Percentiles rank a stretch among this genome's conserved stretches.
Conservation (phyloP, 2,113 vertebrate species). For the Nothobranchius kuhntae region DNA sequence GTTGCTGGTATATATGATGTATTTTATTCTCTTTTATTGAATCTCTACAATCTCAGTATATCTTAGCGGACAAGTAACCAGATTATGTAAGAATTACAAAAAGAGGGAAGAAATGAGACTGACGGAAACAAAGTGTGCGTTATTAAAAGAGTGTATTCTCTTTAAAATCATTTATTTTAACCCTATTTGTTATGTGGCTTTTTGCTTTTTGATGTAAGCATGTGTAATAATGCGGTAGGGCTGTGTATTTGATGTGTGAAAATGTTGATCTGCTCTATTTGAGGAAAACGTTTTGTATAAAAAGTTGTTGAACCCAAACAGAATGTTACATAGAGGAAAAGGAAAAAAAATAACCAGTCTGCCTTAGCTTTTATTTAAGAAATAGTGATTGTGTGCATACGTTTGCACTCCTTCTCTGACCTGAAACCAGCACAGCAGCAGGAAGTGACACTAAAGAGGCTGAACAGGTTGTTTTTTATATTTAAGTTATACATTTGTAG, state of each 20-base stretch:
- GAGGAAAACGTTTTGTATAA: conserved; percentile 35
- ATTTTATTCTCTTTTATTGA: conserved; percentile 34
- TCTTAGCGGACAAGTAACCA: conserved; percentile 30
- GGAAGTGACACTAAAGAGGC: background rate
- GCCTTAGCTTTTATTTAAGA: conserved; percentile 39
- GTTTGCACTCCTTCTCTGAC: conserved; percentile 19
- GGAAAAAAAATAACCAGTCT: background rate
- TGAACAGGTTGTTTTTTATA: background rate
- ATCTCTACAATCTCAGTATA: conserved; percentile 24
- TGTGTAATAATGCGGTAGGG: conserved; percentile 64
- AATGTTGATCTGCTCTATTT: conserved; percentile 35
- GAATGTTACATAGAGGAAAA: conserved; percentile 28
- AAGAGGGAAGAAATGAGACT: background rate
- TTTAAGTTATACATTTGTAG: conserved; percentile 22
- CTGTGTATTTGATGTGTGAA: conserved; percentile 61
- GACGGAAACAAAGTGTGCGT: conserved; percentile 12
- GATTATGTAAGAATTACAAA: conserved; percentile 8
- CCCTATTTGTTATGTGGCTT: conserved; percentile 41
- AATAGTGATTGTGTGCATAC: conserved; percentile 26
- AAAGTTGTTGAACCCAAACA: conserved; percentile 52
- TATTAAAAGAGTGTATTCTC: conserved; percentile 50
- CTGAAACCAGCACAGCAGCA: conserved; percentile 35
- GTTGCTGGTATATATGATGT: conserved; percentile 27
- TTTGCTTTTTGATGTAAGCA: conserved; percentile 56
- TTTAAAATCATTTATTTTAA: conserved; percentile 35